Evolutionary conservation across 1,140 invertebrate species (phyloP), one percentile per base, ranked within the genome.

Genomic region (Orius laevigatus): DNA sequence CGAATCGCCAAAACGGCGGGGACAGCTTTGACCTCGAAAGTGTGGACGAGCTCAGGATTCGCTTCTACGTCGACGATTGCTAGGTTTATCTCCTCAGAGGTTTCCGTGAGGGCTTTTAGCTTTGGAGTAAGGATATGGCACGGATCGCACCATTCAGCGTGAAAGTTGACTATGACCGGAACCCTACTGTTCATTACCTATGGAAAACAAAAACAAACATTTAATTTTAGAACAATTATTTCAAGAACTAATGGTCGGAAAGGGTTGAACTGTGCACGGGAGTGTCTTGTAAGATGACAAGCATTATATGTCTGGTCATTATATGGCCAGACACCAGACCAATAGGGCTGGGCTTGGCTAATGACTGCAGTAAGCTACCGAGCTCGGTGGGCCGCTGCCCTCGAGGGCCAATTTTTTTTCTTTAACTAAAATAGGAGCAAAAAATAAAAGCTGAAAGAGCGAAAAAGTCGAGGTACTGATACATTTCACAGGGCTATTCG

Each of bases 81-180:
- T 54, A 96, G 68, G 64, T 92, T 73, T 36, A 96, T 71, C 45
- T 84, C 75, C 6, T 78, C 73, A 46, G 82, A 74, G 10, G 77
- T 76, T 49, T 77, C 79, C 16, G 95, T 71, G 3, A 92, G 62
- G 56, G 81, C 76, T 61, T 87, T 82, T 56, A 97, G 70, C 62
- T 90, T 81, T 10, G 92, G 92, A 10, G 84, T 91, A 2, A 97
- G 69, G 48, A 93, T 79, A 66, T 93, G 93, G 63, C 93, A 97
- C 1, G 93, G 93, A 59, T 92, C 89, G 66, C 93, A 84, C 93
- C 93, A 97, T 54, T 88, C 81, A 3, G 84, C 84, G 57, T 88
- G 84, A 60, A 86, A 87, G 63, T 86, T 86, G 2, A 87, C 82
- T 63, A 87, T 83, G 5, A 87, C 83, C 18, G 84, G 81, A 55